These are phyloP conservation scores for Centropus bengalensis DNA, from an alignment of 2,113 vertebrate genomes.

Conservation along the genomic window DNA sequence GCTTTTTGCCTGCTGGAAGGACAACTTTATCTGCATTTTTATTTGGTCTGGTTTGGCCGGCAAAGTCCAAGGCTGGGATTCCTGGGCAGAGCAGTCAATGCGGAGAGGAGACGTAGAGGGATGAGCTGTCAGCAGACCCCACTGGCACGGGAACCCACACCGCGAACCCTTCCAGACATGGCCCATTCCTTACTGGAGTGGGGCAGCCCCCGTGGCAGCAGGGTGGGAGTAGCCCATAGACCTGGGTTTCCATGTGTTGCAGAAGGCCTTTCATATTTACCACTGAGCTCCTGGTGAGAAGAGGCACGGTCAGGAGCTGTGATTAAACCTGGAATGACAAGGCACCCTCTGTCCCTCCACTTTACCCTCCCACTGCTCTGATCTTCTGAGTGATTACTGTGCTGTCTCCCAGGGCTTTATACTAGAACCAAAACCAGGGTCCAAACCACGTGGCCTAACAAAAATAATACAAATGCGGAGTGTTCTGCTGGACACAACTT, in stretches of 20 bases:
- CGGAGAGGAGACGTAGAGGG: neutral
- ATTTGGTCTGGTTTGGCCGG: neutral
- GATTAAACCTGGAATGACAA: neutral
- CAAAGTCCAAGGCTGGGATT: neutral
- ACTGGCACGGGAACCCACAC: neutral
- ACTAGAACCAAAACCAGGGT: neutral
- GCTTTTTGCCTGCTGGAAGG: neutral
- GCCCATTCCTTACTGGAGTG: neutral
- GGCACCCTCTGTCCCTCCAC: neutral
- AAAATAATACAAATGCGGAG: neutral
- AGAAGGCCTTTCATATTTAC: conserved; percentile 1
- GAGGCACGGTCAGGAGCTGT: neutral
- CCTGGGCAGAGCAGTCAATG: neutral
- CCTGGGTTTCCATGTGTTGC: neutral
- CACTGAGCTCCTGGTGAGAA: neutral
- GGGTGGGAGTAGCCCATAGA: neutral
- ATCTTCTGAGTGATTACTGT: neutral
- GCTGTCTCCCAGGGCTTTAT: neutral
- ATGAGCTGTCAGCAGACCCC: neutral
- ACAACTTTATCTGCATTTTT: neutral
- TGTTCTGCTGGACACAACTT: neutral
- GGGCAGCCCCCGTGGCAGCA: neutral
- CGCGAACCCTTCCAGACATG: neutral
- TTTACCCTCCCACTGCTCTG: neutral
- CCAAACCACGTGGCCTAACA: neutral